Evolutionary conservation across 2,888 invertebrate genomes (phyloP), one percentile per base, ranked within the genome.

Genomic region (Cordilura impudica): DNA sequence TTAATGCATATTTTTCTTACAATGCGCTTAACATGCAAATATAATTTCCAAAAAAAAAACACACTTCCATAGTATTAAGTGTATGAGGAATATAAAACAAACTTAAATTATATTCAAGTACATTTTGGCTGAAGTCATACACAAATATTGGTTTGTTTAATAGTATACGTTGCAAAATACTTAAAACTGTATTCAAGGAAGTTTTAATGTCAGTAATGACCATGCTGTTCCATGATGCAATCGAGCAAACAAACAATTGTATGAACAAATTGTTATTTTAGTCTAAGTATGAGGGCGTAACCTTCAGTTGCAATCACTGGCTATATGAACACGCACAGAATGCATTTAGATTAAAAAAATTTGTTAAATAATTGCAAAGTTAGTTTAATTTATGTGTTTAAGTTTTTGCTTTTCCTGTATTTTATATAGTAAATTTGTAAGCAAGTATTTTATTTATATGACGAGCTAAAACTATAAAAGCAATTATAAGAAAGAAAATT

Each of bases 181-280:
- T 47, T 19, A 14, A 16, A 35, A 7, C 35, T 16, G 8, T 72
- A 18, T 39, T 14, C 5, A 43, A 49, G 67, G 67, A 78, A 67
- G 72, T 78, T 67, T 61, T 56, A 67, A 69, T 78, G 51, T 72
- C 77, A 61, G 51, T 26, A 72, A 63, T 39, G 71, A 39, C 45
- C 49, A 29, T 61, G 29, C 14, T 61, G 53, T 71, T 3, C 26
- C 58, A 35, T 43, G 49, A 5, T 12, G 49, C 4, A 10, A 7
- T 31, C 5, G 14, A 3, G 8, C 31, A 18, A 19, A 10, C 16
- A 26, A 35, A 21, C 12, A 45, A 29, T 56, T 49, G 2, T 3
- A 5, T 5, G 4, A 29, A 49, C 31, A 19, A 8, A 45, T 69
- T 35, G 69, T 49, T 69, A 49, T 49, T 29, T 35, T 18, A 14